phyloP scores from a whole-genome alignment of 2,113 vertebrate genomes.

The Hippoglossus stenolepis region DNA sequence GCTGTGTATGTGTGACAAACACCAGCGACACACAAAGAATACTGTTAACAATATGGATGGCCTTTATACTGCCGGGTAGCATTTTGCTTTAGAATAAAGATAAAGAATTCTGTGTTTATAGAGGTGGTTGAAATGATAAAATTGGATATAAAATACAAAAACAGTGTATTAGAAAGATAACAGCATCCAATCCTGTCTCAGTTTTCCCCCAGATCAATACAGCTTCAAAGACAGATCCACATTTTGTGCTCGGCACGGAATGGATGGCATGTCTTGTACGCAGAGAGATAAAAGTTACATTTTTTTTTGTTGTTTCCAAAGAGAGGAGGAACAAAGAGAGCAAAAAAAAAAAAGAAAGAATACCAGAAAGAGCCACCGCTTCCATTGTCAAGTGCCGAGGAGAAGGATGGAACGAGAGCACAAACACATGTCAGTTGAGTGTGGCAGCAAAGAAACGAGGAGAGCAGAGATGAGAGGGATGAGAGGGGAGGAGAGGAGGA shows the following conservation, averaged over 20 bases:
- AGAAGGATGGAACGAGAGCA: conserved; percentile 52
- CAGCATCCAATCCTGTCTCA: conserved; percentile 42
- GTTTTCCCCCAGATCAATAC: conserved; percentile 49
- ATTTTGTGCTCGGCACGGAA: conserved; percentile 45
- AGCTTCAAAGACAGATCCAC: conserved; percentile 47
- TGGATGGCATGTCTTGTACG: conserved; percentile 48
- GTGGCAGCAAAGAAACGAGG: conserved; percentile 25
- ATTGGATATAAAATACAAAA: conserved; percentile 45
- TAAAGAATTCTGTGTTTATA: conserved; percentile 16
- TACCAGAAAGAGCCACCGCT: conserved; percentile 49
- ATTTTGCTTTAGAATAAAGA: conserved; percentile 1
- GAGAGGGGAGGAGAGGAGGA: conserved; percentile 25
- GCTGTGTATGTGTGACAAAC: neutral
- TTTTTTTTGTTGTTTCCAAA: conserved; percentile 26
- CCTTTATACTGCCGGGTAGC: neutral
- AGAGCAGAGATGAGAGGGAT: conserved; percentile 35
- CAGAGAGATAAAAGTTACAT: conserved; percentile 50
- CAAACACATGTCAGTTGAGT: conserved; percentile 57
- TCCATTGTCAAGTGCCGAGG: conserved; percentile 54
- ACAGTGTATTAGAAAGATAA: conserved; percentile 43
- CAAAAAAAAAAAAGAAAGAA: neutral
- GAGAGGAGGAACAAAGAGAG: conserved; percentile 65
- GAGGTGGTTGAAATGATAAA: conserved; percentile 6
- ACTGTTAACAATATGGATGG: neutral
- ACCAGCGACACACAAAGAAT: neutral